Evolutionary conservation across 64 coral and sea anemone species (phyloP).

Genomic region (Stichodactyla mertensii): DNA sequence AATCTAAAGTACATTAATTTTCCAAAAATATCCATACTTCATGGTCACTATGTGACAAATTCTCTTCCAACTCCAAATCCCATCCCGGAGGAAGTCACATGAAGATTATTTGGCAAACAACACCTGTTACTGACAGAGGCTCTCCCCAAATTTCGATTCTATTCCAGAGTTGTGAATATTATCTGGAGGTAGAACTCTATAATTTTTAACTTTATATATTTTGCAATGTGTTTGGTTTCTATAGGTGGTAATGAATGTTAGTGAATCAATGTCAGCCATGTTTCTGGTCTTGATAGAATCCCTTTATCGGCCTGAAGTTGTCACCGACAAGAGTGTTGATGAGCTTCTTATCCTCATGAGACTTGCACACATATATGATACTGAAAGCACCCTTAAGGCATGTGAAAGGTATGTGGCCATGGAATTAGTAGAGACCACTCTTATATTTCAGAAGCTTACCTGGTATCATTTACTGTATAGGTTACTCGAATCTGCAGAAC

Average conservation of each 20-base stretch:
- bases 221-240: background rate
- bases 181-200: too few relatives aligned
- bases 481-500: slow-evolving; percentile 48
- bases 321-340: slow-evolving; percentile 60
- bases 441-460: background rate
- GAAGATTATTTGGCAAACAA: too few relatives aligned
- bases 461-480: slow-evolving; percentile 23
- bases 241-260: slow-evolving; percentile 78
- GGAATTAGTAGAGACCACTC: background rate
- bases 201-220: too few relatives aligned
- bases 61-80: too few relatives aligned
- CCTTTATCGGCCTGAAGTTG: slow-evolving; percentile 75
- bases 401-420: slow-evolving; percentile 60
- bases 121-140: too few relatives aligned
- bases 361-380: slow-evolving; percentile 81
- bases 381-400: slow-evolving; percentile 69
- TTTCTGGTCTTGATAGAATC: slow-evolving; percentile 82
- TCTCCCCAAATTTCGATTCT: too few relatives aligned
- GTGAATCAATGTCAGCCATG: slow-evolving; percentile 69
- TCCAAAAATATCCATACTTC: too few relatives aligned
- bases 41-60: too few relatives aligned
- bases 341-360: slow-evolving; percentile 88
- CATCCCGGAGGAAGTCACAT: too few relatives aligned
- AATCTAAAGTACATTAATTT: too few relatives aligned
- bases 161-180: too few relatives aligned